phyloP scores from a whole-genome alignment of 2,888 invertebrate species.

The Tortrix viridana region DNA sequence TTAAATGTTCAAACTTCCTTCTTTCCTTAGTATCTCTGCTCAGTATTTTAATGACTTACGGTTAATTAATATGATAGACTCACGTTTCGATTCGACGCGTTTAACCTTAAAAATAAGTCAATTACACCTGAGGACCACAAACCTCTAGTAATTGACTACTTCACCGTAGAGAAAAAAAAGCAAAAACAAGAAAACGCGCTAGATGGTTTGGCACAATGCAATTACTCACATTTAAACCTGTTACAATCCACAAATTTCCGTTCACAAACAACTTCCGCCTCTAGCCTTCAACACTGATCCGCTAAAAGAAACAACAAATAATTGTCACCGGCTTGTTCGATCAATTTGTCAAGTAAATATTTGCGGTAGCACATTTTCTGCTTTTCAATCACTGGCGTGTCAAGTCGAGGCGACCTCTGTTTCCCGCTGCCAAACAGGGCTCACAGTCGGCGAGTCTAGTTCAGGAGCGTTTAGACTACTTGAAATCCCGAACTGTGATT shows the following conservation, averaged over 20 bases:
- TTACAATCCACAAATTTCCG: background rate
- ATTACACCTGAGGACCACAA: no score
- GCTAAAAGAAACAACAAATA: slow-evolving; percentile 14
- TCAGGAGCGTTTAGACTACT: slow-evolving; percentile 22
- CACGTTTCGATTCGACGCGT: no score
- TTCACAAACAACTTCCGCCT: slow-evolving; percentile 2
- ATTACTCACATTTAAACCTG: no score
- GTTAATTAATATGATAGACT: no score
- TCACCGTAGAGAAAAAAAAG: background rate
- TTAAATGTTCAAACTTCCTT: no score
- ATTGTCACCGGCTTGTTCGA: slow-evolving; percentile 23
- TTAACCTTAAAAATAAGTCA: no score
- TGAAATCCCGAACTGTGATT: background rate
- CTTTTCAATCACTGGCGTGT: slow-evolving; percentile 48
- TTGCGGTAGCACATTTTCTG: slow-evolving; percentile 32
- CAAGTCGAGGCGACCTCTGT: slow-evolving; percentile 45
- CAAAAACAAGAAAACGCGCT: background rate
- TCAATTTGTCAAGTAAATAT: slow-evolving; percentile 35
- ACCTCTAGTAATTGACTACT: no score
- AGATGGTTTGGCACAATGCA: no score
- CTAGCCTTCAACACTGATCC: slow-evolving; percentile 5
- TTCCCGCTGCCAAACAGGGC: slow-evolving; percentile 40
- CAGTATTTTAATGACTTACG: no score
- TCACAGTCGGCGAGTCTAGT: slow-evolving; percentile 17
- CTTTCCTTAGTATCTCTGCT: no score